Evolutionary conservation across 2,113 vertebrate species (phyloP), one percentile per base, ranked within the genome.

Genomic region (Burhinus bistriatus): DNA sequence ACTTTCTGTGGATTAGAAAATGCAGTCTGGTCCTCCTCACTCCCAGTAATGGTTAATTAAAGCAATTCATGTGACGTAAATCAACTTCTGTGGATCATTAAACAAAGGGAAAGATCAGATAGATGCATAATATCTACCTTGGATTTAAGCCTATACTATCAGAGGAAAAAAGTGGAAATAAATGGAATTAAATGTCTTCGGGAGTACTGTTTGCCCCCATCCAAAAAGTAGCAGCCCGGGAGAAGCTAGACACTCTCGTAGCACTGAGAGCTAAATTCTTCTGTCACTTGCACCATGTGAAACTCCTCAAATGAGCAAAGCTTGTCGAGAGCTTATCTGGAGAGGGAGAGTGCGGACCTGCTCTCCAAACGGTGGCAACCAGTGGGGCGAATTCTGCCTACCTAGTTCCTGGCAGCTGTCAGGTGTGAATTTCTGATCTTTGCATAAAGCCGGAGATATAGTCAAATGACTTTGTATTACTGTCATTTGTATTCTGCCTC

Each of bases 401-500:
- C 83, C 81, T 44, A 3, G 0, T 9, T 52, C 61, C 34, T 38
- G 40, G 76, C 38, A 93, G 65, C 59, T 68, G 78, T 34, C 69
- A 52, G 66, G 69, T 69, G 47, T 59, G 71, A 64, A 83, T 82
- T 62, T 75, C 59, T 73, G 11, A 75, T 77, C 89, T 84, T 32
- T 82, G 54, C 62, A 34, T 7, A 38, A 59, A 68, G 55, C 68
- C 3, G 0, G 71, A 82, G 89, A 70, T 71, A 55, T 4, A 84
- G 90, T 62, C 57, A 69, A 95, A 95, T 79, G 83, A 69, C 71
- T 96, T 84, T 79, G 70, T 85, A 36, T 79, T 73, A 9, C 78
- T 86, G 87, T 83, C 80, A 95, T 97, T 95, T 81, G 83, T 84
- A 97, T 95, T 97, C 87, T 95, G 96, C 91, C 91, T 94, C 93